phyloP scores from a whole-genome alignment of 2,888 invertebrate species.

The Rhagium mordax region DNA sequence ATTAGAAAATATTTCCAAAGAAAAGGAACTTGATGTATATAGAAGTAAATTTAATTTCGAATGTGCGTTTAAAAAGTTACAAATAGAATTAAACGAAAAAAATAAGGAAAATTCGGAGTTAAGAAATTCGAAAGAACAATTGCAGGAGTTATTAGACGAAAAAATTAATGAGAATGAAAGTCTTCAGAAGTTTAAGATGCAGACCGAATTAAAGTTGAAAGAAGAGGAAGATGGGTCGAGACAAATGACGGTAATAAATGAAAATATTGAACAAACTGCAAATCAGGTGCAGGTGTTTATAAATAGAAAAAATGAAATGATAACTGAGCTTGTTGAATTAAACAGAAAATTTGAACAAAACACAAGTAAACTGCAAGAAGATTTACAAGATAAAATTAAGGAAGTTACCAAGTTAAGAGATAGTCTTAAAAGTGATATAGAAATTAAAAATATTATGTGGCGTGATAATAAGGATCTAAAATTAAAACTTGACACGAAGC shows the following conservation, averaged over 20 bases:
- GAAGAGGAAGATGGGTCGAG: conserved; percentile 32
- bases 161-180: conserved; percentile 28
- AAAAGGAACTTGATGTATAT: conserved; percentile 27
- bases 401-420: conserved; percentile 43
- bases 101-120: conserved; percentile 27
- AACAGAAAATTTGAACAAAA: conserved; percentile 39
- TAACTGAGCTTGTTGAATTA: conserved; percentile 40
- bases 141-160: conserved; percentile 20
- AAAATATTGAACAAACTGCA: conserved; percentile 40
- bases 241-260: conserved; percentile 16
- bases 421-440: conserved; percentile 32
- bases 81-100: conserved; percentile 39
- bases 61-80: conserved; percentile 38
- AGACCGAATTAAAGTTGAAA: conserved; percentile 17
- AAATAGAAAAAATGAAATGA: conserved; percentile 38
- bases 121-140: conserved; percentile 9
- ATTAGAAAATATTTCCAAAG: conserved; percentile 18
- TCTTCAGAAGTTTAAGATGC: conserved; percentile 27
- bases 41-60: conserved; percentile 42
- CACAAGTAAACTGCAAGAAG: conserved; percentile 36
- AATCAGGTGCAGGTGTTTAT: conserved; percentile 42
- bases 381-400: conserved; percentile 39
- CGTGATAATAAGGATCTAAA: conserved; percentile 34
- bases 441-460: conserved; percentile 41
- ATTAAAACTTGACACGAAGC: background rate